Conservation (phyloP, 2,797 vertebrate genomes). For the Sparidentex hasta region DNA sequence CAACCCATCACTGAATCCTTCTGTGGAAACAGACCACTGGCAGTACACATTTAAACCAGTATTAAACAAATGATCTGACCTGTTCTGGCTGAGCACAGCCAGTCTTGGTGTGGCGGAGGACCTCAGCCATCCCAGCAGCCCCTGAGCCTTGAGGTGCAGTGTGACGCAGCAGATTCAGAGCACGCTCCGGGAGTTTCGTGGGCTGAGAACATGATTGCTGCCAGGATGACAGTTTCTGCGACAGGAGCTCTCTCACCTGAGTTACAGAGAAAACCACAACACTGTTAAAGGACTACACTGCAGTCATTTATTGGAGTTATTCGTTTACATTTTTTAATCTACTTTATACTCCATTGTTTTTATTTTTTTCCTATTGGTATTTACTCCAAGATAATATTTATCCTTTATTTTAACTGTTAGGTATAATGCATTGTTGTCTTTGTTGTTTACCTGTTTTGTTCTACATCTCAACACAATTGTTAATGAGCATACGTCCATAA, state of each 20-base stretch:
- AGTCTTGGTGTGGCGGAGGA: slow-evolving; percentile 85
- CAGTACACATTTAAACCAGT: background rate
- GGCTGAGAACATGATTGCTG: slow-evolving; percentile 89
- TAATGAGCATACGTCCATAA: too few species aligned
- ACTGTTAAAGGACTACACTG: background rate
- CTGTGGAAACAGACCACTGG: slow-evolving; percentile 3
- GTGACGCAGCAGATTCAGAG: slow-evolving; percentile 88
- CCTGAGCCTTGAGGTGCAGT: slow-evolving; percentile 85
- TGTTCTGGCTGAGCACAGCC: slow-evolving; percentile 82
- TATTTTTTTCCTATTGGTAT: too few species aligned
- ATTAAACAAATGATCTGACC: slow-evolving; percentile 54
- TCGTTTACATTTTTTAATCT: too few species aligned
- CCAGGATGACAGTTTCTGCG: slow-evolving; percentile 89
- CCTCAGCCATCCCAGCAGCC: slow-evolving; percentile 85
- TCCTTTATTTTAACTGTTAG: too few species aligned
- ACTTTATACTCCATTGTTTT: too few species aligned
- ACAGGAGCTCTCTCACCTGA: slow-evolving; percentile 90
- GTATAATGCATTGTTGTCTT: too few species aligned
- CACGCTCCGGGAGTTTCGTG: slow-evolving; percentile 88
- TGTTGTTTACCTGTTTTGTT: too few species aligned
- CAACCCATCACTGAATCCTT: background rate
- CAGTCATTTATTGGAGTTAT: background rate
- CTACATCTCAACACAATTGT: too few species aligned
- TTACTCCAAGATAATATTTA: too few species aligned
- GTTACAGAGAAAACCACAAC: background rate